Conservation (phyloP, 2,797 vertebrate genomes). For the Oceanodroma leucorhoa region DNA sequence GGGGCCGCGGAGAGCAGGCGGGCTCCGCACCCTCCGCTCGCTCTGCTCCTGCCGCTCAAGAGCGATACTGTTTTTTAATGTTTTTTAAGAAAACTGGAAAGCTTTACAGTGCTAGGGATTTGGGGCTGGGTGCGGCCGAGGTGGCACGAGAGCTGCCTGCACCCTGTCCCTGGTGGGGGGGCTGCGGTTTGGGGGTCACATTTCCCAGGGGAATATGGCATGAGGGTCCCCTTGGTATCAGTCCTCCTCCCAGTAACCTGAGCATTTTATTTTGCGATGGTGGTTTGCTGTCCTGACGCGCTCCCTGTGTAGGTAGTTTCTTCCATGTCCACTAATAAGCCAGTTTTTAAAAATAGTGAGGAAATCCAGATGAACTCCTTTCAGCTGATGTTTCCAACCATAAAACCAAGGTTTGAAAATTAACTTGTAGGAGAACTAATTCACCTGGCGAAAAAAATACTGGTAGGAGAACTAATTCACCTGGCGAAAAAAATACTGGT, state of each 20-base stretch:
- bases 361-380: not conserved
- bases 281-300: not conserved
- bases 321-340: not conserved
- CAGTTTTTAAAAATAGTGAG: not conserved
- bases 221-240: not conserved
- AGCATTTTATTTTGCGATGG: not conserved
- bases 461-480: not conserved
- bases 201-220: not conserved
- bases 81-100: not conserved
- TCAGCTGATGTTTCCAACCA: not conserved
- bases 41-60: not conserved
- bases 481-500: not conserved
- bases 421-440: not conserved
- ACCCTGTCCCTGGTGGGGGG: rapidly evolving
- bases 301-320: not conserved
- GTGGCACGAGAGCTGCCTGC: not conserved
- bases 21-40: not conserved
- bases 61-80: rapidly evolving
- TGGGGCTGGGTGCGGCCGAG: rapidly evolving
- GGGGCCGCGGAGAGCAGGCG: not conserved
- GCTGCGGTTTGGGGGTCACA: rapidly evolving
- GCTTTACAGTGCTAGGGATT: not conserved
- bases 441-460: not conserved
- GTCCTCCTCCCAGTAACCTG: not conserved
- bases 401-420: not conserved